phyloP scores from a whole-genome alignment of 2,888 invertebrate genomes.

The Drosophila prolongata region DNA sequence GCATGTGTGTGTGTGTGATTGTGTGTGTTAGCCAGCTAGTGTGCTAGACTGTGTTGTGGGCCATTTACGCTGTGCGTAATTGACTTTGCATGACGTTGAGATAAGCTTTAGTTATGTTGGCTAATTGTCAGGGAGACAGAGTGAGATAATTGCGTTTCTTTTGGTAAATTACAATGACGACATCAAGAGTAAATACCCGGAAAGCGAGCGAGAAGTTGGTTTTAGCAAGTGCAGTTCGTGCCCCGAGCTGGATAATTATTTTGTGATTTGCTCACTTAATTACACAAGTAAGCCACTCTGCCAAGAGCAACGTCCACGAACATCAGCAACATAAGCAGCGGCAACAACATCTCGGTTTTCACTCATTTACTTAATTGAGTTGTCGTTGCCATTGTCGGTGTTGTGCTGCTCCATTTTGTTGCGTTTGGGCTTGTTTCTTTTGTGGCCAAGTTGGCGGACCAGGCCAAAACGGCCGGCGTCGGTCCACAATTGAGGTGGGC shows the following conservation, averaged over 20 bases:
- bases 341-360: constrained; percentile 47
- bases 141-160: constrained; percentile 44
- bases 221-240: constrained; percentile 4
- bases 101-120: constrained; percentile 45
- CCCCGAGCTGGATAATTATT: constrained; percentile 24
- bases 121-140: constrained; percentile 27
- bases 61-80: constrained; percentile 61
- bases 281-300: constrained; percentile 38
- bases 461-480: constrained; percentile 34
- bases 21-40: constrained; percentile 3
- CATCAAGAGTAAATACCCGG: constrained; percentile 2
- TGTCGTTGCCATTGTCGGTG: constrained; percentile 45
- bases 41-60: constrained; percentile 11
- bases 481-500: constrained; percentile 31
- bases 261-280: constrained; percentile 34
- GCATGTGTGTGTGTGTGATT: constrained; percentile 1
- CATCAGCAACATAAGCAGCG: constrained; percentile 20
- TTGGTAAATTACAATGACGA: constrained; percentile 15
- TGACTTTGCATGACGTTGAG: constrained; percentile 60
- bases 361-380: constrained; percentile 74
- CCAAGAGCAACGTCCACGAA: constrained; percentile 22
- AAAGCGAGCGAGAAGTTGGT: constrained; percentile 1
- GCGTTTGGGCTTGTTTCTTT: constrained; percentile 49
- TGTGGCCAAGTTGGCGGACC: constrained; percentile 40
- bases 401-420: constrained; percentile 58